Conservation (phyloP, 2,888 invertebrate genomes). For the Hirtodrosophila alboralis region DNA sequence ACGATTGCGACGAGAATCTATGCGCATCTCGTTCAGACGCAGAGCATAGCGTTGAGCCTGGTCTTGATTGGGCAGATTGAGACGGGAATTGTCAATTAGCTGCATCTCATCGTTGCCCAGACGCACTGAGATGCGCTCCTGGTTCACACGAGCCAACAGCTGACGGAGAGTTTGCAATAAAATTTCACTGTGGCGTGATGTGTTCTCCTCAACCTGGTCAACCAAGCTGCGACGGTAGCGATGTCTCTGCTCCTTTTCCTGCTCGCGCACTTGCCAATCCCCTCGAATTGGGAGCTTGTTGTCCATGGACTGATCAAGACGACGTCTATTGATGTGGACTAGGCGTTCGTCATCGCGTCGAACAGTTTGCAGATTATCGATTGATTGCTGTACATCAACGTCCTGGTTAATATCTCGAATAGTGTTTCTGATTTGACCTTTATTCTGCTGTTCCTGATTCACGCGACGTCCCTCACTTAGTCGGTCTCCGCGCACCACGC, state of each 20-base stretch:
- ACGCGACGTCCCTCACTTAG: conserved; percentile 14
- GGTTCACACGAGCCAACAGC: conserved; percentile 88
- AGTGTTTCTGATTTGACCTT: neutral
- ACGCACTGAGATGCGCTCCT: conserved; percentile 89
- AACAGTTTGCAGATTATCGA: conserved; percentile 42
- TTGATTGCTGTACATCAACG: neutral
- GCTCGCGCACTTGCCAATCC: conserved; percentile 46
- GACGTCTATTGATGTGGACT: conserved; percentile 59
- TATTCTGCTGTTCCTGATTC: neutral
- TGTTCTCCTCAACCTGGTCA: conserved; percentile 4
- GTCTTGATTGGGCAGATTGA: conserved; percentile 3
- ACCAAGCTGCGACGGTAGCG: conserved; percentile 65
- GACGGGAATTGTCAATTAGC: conserved; percentile 86
- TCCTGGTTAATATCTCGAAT: neutral
- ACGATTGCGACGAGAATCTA: conserved; percentile 49
- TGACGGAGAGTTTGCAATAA: conserved; percentile 88
- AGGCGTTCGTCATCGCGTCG: conserved; percentile 60
- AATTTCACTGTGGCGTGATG: conserved; percentile 58
- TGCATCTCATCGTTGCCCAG: conserved; percentile 83
- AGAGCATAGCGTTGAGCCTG: conserved; percentile 44
- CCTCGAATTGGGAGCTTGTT: conserved; percentile 47
- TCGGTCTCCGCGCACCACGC: conserved; percentile 1
- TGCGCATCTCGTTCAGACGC: conserved; percentile 61
- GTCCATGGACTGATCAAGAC: conserved; percentile 41
- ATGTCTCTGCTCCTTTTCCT: conserved; percentile 21